Percentiles rank a stretch among this genome's conserved stretches.
phyloP scores from a whole-genome alignment of 2,113 vertebrate species.

The Corythoichthys intestinalis region DNA sequence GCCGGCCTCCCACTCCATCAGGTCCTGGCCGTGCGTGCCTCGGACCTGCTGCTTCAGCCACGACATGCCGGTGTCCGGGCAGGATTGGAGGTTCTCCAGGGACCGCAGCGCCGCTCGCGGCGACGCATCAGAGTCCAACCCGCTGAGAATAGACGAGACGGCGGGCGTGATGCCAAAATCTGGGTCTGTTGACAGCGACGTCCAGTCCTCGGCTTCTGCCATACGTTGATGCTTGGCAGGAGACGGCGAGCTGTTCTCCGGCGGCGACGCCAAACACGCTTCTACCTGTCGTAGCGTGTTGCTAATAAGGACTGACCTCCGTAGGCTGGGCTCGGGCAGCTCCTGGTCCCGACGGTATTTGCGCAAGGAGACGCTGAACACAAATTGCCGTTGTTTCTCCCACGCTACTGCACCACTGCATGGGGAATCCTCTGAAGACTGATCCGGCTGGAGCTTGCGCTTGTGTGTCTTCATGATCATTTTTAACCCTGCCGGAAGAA shows the following conservation, averaged over 20 bases:
- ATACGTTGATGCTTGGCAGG: background rate
- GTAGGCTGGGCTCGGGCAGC: conserved; percentile 72
- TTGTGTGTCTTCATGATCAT: conserved; percentile 78
- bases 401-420: conserved; percentile 40
- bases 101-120: conserved; percentile 55
- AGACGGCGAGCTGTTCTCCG: background rate
- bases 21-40: conserved; percentile 14
- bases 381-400: conserved; percentile 74
- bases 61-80: conserved; percentile 7
- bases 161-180: conserved; percentile 65
- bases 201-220: conserved; percentile 62
- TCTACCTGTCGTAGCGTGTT: conserved; percentile 77
- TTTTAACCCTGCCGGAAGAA: conserved; percentile 35
- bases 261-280: background rate
- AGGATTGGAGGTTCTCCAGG: conserved; percentile 57
- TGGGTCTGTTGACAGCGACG: conserved; percentile 49
- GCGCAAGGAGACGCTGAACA: conserved; percentile 76
- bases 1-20: conserved; percentile 23
- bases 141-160: conserved; percentile 74
- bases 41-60: conserved; percentile 25
- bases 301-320: conserved; percentile 76
- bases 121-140: conserved; percentile 63
- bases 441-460: conserved; percentile 64
- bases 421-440: conserved; percentile 33
- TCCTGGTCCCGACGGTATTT: conserved; percentile 75